These are phyloP conservation scores for Lytechinus pictus DNA, from an alignment of 35 echinoderm and acorn worm species.

Conservation along the genomic window DNA sequence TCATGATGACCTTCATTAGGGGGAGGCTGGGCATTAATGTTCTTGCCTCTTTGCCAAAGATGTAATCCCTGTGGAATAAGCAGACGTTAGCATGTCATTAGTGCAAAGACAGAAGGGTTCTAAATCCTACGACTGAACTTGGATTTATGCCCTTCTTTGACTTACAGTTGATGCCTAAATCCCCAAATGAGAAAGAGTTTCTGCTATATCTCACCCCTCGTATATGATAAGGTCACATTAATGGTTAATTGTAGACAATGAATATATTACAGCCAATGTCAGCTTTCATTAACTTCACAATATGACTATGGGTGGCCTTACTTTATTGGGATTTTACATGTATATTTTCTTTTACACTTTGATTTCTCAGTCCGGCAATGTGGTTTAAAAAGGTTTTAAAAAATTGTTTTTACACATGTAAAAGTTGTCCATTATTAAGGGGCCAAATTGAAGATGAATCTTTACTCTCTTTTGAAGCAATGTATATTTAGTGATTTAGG, in stretches of 20 bases:
- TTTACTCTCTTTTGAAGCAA: too few species aligned
- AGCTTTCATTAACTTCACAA: not conserved
- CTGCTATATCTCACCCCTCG: not conserved
- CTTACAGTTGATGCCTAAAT: too few species aligned
- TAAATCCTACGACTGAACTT: too few species aligned
- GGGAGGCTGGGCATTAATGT: not conserved
- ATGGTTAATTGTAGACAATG: not conserved
- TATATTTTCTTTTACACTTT: not conserved
- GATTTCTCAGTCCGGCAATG: not conserved
- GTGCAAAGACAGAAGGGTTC: too few species aligned
- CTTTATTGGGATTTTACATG: not conserved
- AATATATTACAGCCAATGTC: not conserved
- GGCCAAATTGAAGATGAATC: too few species aligned
- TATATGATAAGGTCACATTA: not conserved
- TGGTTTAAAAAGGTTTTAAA: too few species aligned
- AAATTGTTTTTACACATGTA: too few species aligned
- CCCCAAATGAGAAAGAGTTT: not conserved
- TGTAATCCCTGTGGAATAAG: not conserved
- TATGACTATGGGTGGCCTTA: not conserved
- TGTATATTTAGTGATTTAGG: too few species aligned
- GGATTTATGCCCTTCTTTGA: too few species aligned
- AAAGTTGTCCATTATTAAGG: too few species aligned
- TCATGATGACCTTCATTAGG: not conserved
- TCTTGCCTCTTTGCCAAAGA: not conserved
- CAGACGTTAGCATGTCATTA: not conserved